These are phyloP conservation scores for Drosophila basisetae DNA, from an alignment of 2,888 invertebrate genomes.

Conservation along the genomic window DNA sequence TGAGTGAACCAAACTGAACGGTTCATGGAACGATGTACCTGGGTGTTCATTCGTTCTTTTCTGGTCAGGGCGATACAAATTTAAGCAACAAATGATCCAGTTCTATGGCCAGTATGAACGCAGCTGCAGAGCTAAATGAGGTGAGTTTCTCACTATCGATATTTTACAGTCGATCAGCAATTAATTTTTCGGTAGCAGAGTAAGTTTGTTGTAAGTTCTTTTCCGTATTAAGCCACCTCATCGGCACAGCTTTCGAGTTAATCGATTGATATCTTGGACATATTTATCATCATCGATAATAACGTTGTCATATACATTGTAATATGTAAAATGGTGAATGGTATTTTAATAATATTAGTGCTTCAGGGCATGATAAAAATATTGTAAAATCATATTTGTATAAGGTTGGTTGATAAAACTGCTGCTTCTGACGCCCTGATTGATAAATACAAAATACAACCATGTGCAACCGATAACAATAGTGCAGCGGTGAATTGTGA, in stretches of 20 bases:
- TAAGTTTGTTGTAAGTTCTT: too few species aligned
- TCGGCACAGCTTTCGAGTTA: background rate
- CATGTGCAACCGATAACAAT: slow-evolving; percentile 44
- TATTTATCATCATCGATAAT: background rate
- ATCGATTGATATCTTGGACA: background rate
- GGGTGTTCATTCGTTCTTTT: slow-evolving; percentile 12
- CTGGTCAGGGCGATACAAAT: slow-evolving; percentile 14
- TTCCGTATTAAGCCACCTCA: background rate
- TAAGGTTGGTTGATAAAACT: background rate
- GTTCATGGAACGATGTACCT: slow-evolving; percentile 29
- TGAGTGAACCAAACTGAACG: slow-evolving; percentile 38
- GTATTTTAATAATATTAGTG: background rate
- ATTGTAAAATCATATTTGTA: background rate
- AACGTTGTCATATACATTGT: background rate
- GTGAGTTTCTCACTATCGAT: slow-evolving; percentile 31
- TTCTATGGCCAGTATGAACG: slow-evolving; percentile 15
- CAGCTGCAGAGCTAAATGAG: background rate
- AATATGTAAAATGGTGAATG: background rate
- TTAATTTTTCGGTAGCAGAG: background rate
- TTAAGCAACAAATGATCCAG: slow-evolving; percentile 39
- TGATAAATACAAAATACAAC: slow-evolving; percentile 38
- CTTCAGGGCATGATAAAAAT: slow-evolving; percentile 17
- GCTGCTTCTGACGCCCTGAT: slow-evolving; percentile 5
- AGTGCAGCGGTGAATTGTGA: slow-evolving; percentile 52
- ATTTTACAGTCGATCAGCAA: background rate